Base-by-base conservation (phyloP, 2,888 invertebrate genomes). In the Macrophya annulata region DNA sequence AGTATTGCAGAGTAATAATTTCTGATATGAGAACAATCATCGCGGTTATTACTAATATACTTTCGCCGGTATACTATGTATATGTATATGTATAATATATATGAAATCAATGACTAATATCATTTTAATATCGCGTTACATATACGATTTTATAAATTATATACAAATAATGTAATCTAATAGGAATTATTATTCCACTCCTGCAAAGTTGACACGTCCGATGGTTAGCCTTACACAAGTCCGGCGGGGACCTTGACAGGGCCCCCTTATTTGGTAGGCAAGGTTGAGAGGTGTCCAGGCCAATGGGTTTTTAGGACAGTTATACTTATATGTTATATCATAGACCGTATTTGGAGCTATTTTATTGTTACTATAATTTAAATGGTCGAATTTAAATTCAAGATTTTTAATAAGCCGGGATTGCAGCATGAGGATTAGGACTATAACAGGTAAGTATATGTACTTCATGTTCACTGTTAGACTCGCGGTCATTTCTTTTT, bases 281-380 rank as follows among this genome's bases (percentile, higher is more conserved):
- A 93, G 92, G 92, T 92, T 92, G 90, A 89, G 88, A 88, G 86
- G 51, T 43, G 68, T 83, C 87, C 88, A 88, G 90, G 91, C 92
- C 90, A 92, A 90, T 92, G 90, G 91, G 92, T 92, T 91, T 92
- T 89, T 89, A 90, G 91, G 90, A 90, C 91, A 90, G 87, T 87
- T 88, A 87, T 55, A 55, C 89, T 87, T 88, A 87, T 55, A 55
- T 89, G 86, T 85, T 72, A 74, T 62, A 25, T 43, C 68, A 51
- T 48, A 43, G 40, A 51, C 65, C 55, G 65, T 79, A 84, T 62
- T 85, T 83, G 51, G 72, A 55, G 51, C 68, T 25, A 37, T 65
- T 68, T 59, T 40, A 68, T 65, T 31, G 25, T 3, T 9, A 37
- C 37, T 68, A 31, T 31, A 31, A 31, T 68, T 68, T 17, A 37